These are phyloP conservation scores for Eurytoma adleriae DNA, from an alignment of 2,888 invertebrate species.

Conservation along the genomic window DNA sequence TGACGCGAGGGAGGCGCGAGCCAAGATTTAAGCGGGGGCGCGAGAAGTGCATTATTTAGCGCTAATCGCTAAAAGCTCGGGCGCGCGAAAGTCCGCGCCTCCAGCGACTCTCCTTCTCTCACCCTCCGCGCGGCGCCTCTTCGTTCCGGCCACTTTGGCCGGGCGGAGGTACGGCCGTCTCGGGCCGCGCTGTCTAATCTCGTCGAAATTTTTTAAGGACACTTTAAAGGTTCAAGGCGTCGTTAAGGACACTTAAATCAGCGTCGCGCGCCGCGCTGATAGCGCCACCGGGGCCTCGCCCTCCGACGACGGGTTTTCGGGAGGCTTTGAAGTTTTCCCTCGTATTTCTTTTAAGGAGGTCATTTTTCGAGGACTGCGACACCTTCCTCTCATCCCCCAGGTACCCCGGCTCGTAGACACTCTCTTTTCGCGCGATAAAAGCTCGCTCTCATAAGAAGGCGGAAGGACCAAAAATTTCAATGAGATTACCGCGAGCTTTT, in stretches of 20 bases:
- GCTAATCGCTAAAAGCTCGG: conserved; percentile 31
- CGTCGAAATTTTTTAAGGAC: conserved; percentile 47
- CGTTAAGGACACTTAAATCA: conserved; percentile 56
- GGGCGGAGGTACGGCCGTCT: background rate
- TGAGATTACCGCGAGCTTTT: conserved; percentile 1
- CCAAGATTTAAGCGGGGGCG: background rate
- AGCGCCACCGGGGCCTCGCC: background rate
- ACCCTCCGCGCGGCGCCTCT: background rate
- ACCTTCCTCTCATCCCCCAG: conserved; percentile 1
- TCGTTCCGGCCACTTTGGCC: background rate
- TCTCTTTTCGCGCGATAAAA: background rate
- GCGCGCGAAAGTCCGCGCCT: conserved; percentile 13
- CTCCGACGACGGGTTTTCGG: too few relatives aligned
- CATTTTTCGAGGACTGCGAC: conserved; percentile 14
- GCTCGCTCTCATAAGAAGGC: background rate
- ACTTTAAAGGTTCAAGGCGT: conserved; percentile 48
- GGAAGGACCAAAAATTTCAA: background rate
- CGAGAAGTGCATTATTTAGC: conserved; percentile 28
- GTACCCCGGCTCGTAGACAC: too few relatives aligned
- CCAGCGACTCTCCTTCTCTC: background rate
- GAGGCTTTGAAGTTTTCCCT: too few relatives aligned
- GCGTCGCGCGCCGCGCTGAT: conserved; percentile 18
- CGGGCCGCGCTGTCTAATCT: conserved; percentile 27
- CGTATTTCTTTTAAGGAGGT: background rate
- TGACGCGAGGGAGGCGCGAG: background rate